Evolutionary conservation across 2,797 vertebrate genomes (phyloP).

Genomic region (Paratrypauchen microcephalus): DNA sequence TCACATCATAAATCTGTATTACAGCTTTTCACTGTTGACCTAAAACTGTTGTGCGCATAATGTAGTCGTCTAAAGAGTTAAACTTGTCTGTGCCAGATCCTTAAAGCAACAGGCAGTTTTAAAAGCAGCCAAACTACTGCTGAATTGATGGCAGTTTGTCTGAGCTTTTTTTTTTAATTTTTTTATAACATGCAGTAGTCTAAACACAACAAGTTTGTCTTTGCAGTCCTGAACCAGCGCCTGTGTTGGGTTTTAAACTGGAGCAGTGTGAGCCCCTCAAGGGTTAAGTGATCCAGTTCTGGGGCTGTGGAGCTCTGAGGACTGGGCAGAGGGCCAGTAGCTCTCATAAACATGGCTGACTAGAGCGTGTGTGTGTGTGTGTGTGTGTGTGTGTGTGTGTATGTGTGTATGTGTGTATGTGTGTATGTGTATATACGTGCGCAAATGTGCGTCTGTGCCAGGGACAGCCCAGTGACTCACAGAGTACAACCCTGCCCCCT

Average conservation of each 20-base stretch:
- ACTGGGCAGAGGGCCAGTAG: conserved; percentile 76
- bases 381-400: conserved; percentile 49
- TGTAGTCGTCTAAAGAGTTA: conserved; percentile 50
- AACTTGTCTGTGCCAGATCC: conserved; percentile 23
- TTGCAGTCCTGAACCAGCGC: conserved; percentile 31
- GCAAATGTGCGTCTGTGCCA: conserved; percentile 76
- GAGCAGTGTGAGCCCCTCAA: conserved; percentile 58
- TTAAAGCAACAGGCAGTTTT: conserved; percentile 51
- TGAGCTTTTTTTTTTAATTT: too few species aligned
- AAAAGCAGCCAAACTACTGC: conserved; percentile 15
- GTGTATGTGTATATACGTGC: conserved; percentile 46
- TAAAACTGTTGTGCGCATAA: conserved; percentile 16
- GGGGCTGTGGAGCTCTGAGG: conserved; percentile 66
- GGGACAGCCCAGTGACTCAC: conserved; percentile 84
- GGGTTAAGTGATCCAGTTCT: conserved; percentile 72
- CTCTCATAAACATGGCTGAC: conserved; percentile 80
- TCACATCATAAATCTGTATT: conserved; percentile 27
- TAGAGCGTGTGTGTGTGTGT: conserved; percentile 46
- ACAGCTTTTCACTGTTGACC: conserved; percentile 24
- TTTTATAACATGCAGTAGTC: conserved; percentile 16
- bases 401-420: conserved; percentile 46
- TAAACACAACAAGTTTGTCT: conserved; percentile 32
- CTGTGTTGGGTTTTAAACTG: conserved; percentile 54
- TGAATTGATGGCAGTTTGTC: conserved; percentile 17
- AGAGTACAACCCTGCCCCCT: conserved; percentile 74